Evolutionary conservation across 2,113 vertebrate species (phyloP).

Genomic region (Heloderma charlesbogerti): DNA sequence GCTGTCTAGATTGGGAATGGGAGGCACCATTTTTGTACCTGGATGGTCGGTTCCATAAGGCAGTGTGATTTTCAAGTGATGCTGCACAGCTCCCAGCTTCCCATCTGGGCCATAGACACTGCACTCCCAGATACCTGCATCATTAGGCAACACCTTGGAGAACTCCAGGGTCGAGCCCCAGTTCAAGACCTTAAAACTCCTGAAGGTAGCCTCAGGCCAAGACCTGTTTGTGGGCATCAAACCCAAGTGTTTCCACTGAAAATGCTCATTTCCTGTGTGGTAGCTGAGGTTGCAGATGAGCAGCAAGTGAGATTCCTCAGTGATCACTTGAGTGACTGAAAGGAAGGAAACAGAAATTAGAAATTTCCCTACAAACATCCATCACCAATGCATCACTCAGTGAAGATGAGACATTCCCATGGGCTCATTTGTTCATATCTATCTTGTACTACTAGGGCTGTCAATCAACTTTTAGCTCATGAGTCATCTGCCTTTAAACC

Average conservation of each 20-base stretch:
- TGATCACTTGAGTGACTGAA: conserved; percentile 41
- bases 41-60: not conserved
- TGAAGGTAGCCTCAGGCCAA: not conserved
- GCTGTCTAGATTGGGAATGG: not conserved
- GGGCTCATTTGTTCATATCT: not conserved
- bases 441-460: conserved; percentile 3
- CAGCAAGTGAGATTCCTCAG: conserved; percentile 51
- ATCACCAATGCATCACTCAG: not conserved
- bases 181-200: accelerated
- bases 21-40: not conserved
- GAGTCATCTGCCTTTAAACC: not conserved
- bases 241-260: conserved; percentile 67
- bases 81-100: conserved; percentile 57
- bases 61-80: conserved; percentile 51
- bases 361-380: no score
- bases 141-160: conserved; percentile 51
- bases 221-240: conserved; percentile 2
- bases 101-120: conserved; percentile 56
- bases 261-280: conserved; percentile 52
- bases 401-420: not conserved
- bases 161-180: conserved; percentile 40
- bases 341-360: not conserved
- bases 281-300: conserved; percentile 60
- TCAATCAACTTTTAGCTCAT: not conserved
- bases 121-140: conserved; percentile 66